These are phyloP conservation scores for Lagria hirta DNA, from an alignment of 2,888 invertebrate species.

Conservation along the genomic window DNA sequence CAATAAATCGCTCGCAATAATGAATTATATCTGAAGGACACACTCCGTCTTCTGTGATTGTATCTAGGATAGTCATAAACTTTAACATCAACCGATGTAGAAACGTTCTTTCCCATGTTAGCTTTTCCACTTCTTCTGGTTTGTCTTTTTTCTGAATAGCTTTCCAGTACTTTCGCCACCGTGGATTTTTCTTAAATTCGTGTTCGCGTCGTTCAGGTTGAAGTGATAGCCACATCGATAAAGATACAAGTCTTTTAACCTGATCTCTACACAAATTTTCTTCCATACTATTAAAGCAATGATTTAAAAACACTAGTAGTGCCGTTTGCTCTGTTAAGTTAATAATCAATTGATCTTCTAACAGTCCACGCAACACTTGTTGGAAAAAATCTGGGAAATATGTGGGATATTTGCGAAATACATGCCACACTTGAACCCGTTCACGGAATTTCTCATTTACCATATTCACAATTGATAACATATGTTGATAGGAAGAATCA, in stretches of 20 bases:
- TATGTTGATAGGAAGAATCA: slow-evolving; percentile 81
- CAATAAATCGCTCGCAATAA: slow-evolving; percentile 94
- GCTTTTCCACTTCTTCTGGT: slow-evolving; percentile 65
- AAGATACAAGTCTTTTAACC: slow-evolving; percentile 82
- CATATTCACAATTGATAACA: slow-evolving; percentile 97
- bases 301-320: slow-evolving; percentile 88
- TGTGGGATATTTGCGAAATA: slow-evolving; percentile 75
- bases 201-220: slow-evolving; percentile 81
- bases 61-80: slow-evolving; percentile 80
- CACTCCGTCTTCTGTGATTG: slow-evolving; percentile 66
- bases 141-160: slow-evolving; percentile 85
- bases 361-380: slow-evolving; percentile 73
- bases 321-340: slow-evolving; percentile 79
- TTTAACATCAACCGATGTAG: slow-evolving; percentile 82
- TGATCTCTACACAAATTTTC: slow-evolving; percentile 90
- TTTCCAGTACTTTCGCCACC: slow-evolving; percentile 91
- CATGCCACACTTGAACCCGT: slow-evolving; percentile 94
- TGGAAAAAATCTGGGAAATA: slow-evolving; percentile 82
- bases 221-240: slow-evolving; percentile 91
- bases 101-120: slow-evolving; percentile 85
- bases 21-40: slow-evolving; percentile 61
- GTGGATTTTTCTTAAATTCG: slow-evolving; percentile 82
- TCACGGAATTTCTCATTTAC: slow-evolving; percentile 98
- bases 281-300: slow-evolving; percentile 98
- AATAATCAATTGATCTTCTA: slow-evolving; percentile 61